Evolutionary conservation across 2,888 invertebrate genomes (phyloP).

Genomic region (Ennomos quercinarius): DNA sequence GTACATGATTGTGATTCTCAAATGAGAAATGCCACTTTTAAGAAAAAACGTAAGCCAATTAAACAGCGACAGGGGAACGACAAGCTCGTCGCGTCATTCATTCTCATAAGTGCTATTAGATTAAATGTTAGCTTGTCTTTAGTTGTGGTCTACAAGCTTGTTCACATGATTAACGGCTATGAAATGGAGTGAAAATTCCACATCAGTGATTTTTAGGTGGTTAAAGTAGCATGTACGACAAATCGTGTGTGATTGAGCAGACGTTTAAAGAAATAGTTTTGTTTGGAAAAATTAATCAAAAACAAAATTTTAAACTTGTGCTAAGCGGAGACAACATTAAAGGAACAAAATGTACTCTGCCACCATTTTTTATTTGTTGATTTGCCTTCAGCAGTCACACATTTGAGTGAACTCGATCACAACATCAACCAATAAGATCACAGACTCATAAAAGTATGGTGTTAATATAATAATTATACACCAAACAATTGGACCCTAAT

Average conservation of each 20-base stretch:
- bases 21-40: no score
- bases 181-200: no score
- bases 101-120: no score
- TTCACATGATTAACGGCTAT: no score
- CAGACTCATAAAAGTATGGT: conserved; percentile 38
- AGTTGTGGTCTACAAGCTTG: no score
- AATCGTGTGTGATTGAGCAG: background rate
- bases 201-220: background rate
- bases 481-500: conserved; percentile 69
- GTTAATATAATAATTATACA: conserved; percentile 39
- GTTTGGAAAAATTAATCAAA: background rate
- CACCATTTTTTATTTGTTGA: conserved; percentile 1
- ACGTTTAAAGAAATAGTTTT: conserved; percentile 5
- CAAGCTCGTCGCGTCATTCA: no score
- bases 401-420: conserved; percentile 8
- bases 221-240: background rate
- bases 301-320: no score
- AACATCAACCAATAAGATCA: conserved; percentile 48
- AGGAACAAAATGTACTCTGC: background rate
- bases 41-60: no score
- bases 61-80: no score
- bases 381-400: conserved; percentile 7
- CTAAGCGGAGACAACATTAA: no score
- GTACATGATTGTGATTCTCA: no score
- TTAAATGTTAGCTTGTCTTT: no score